phyloP scores from a whole-genome alignment of 2,888 invertebrate species.

The Lumbricus terrestris region DNA sequence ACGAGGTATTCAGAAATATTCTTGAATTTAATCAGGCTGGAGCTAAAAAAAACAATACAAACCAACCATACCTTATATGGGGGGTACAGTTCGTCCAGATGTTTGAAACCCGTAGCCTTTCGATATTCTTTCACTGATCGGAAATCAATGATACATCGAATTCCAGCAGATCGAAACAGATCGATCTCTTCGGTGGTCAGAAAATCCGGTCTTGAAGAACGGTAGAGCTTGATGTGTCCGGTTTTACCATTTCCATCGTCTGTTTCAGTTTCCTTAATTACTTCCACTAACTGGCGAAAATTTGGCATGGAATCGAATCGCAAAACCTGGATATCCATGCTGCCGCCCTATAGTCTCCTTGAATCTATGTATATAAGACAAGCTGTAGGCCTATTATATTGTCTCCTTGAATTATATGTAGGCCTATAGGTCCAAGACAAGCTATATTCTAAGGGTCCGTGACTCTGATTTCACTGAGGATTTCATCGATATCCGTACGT shows the following conservation, averaged over 20 bases:
- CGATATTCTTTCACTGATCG: conserved; percentile 46
- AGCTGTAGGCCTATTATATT: too few species aligned
- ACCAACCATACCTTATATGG: conserved; percentile 34
- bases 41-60: neutral
- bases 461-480: too few species aligned
- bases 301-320: conserved; percentile 32
- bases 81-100: conserved; percentile 44
- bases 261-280: neutral
- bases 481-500: too few species aligned
- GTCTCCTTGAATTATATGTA: too few species aligned
- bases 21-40: neutral
- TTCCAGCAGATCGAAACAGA: conserved; percentile 41
- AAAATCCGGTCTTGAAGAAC: conserved; percentile 51
- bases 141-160: conserved; percentile 48
- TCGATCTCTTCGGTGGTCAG: conserved; percentile 41
- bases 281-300: conserved; percentile 17
- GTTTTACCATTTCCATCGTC: neutral
- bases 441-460: too few species aligned
- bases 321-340: neutral
- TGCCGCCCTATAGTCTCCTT: neutral
- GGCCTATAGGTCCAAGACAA: too few species aligned
- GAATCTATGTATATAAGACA: too few species aligned
- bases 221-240: conserved; percentile 37
- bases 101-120: conserved; percentile 40
- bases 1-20: neutral